A percentile compares a stretch with the other conserved stretches of the same genome.
Evolutionary conservation across 2,888 invertebrate genomes (phyloP).

Genomic region (Drosophila pseudotakahashii): DNA sequence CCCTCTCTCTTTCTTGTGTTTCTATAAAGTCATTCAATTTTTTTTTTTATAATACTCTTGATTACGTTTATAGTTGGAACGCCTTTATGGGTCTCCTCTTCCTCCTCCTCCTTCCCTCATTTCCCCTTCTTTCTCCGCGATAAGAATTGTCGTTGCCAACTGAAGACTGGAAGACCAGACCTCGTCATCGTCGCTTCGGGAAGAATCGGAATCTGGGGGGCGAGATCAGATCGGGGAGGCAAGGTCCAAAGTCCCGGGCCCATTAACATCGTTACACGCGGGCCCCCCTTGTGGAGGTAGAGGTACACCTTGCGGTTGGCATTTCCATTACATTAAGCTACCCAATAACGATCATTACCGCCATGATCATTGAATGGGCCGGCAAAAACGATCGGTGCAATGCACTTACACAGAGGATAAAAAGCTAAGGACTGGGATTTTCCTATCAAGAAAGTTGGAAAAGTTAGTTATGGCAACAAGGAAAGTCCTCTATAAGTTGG

Average conservation of each 20-base stretch:
- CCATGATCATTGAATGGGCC: not conserved
- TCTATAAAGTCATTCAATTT: slow-evolving; percentile 25
- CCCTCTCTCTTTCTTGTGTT: slow-evolving; percentile 3
- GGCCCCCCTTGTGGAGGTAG: not conserved
- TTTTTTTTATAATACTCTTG: slow-evolving; percentile 23
- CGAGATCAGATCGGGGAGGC: not conserved
- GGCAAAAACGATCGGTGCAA: slow-evolving; percentile 1
- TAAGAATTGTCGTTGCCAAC: slow-evolving; percentile 31
- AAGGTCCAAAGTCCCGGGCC: slow-evolving; percentile 28
- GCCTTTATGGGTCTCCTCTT: slow-evolving; percentile 25
- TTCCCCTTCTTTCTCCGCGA: slow-evolving; percentile 8
- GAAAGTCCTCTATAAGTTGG: not conserved
- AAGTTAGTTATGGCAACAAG: not conserved
- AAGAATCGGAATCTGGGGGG: slow-evolving; percentile 7
- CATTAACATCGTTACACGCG: slow-evolving; percentile 18
- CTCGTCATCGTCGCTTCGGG: slow-evolving; percentile 24
- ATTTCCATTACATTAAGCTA: slow-evolving; percentile 10
- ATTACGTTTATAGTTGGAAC: slow-evolving; percentile 24
- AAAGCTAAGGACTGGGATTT: not conserved
- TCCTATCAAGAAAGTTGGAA: not conserved
- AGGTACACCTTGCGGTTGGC: slow-evolving; percentile 31
- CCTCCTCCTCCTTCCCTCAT: not conserved
- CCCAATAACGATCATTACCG: slow-evolving; percentile 1
- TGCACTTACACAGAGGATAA: slow-evolving; percentile 9
- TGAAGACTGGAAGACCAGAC: slow-evolving; percentile 3